phyloP scores from a whole-genome alignment of 2,888 invertebrate genomes.

The Drosophila paramelanica region DNA sequence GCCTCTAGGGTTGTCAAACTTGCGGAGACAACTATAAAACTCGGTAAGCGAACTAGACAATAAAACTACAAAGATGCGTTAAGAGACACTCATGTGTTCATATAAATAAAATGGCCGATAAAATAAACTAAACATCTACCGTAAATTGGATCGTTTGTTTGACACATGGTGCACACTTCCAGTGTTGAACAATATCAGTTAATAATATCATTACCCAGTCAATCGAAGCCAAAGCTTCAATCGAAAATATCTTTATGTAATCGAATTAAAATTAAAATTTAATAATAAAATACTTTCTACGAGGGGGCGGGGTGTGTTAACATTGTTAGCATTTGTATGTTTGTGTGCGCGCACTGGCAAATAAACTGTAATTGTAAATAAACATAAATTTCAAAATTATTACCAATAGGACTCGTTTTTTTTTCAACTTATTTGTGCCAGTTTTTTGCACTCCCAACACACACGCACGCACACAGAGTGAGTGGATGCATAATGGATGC shows the following conservation, averaged over 20 bases:
- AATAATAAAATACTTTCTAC: background rate
- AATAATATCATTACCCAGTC: no score
- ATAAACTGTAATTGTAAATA: slow-evolving; percentile 80
- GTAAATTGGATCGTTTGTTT: no score
- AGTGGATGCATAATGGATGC: slow-evolving; percentile 43
- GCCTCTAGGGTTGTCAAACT: no score
- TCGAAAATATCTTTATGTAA: background rate
- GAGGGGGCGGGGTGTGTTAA: background rate
- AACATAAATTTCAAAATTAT: slow-evolving; percentile 79
- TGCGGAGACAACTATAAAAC: no score
- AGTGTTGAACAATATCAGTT: background rate
- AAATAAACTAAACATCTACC: no score
- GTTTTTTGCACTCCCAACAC: slow-evolving; percentile 20
- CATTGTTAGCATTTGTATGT: slow-evolving; percentile 10
- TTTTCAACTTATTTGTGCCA: slow-evolving; percentile 65
- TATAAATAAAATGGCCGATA: no score
- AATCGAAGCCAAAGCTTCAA: background rate
- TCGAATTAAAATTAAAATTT: slow-evolving; percentile 3
- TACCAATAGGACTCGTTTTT: slow-evolving; percentile 53
- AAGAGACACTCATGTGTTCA: no score
- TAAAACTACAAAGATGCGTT: no score
- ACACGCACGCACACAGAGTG: slow-evolving; percentile 16
- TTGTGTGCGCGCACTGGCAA: slow-evolving; percentile 25
- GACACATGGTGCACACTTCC: background rate
- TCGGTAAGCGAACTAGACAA: no score